phyloP scores from a whole-genome alignment of 2,888 invertebrate species.

The Mactromeris polynyma region DNA sequence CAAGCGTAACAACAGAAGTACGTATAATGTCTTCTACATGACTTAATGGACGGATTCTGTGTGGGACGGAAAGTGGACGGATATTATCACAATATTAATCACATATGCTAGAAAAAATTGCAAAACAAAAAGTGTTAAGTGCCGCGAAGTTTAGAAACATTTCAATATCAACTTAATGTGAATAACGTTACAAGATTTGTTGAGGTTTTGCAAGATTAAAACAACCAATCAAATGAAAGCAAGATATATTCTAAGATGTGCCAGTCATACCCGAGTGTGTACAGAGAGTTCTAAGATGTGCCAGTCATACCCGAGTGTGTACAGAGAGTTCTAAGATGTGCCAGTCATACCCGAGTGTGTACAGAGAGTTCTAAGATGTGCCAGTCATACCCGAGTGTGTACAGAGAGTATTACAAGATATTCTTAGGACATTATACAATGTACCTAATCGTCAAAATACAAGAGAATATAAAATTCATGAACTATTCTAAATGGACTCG shows the following conservation, averaged over 20 bases:
- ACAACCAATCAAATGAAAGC: not conserved
- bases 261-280: not conserved
- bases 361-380: not conserved
- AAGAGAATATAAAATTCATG: not conserved
- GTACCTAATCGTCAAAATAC: slow-evolving; percentile 18
- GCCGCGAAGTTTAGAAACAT: not conserved
- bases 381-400: not conserved
- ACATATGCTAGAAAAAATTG: not conserved
- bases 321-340: not conserved
- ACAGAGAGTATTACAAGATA: not conserved
- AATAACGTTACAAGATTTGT: not conserved
- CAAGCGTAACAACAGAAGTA: not conserved
- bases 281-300: not conserved
- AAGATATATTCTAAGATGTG: not conserved
- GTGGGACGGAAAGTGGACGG: not conserved
- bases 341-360: not conserved
- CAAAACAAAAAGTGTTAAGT: not conserved
- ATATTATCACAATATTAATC: slow-evolving; percentile 11
- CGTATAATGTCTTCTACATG: no score
- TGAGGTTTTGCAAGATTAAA: no score
- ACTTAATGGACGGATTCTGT: not conserved
- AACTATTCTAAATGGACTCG: not conserved
- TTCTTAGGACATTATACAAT: slow-evolving; percentile 16
- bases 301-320: not conserved
- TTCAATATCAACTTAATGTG: not conserved